phyloP scores from a whole-genome alignment of 2,113 vertebrate species.

The Prinia subflava region DNA sequence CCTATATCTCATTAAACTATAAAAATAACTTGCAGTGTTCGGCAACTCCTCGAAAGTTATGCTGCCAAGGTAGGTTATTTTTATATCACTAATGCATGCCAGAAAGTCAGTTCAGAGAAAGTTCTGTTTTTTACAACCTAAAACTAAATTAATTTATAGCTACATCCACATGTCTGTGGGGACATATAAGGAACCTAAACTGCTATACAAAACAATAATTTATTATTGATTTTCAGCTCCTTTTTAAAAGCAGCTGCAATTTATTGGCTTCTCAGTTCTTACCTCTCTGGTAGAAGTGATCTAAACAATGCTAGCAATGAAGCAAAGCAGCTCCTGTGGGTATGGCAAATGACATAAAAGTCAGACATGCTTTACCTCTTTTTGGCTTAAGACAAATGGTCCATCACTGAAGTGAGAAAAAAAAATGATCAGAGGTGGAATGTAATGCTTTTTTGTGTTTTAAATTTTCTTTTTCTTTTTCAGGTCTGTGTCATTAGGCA shows the following conservation, averaged over 20 bases:
- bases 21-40: constrained; percentile 71
- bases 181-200: constrained; percentile 51
- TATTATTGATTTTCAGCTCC: constrained; percentile 73
- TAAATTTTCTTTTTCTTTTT: background rate
- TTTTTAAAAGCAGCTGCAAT: constrained; percentile 66
- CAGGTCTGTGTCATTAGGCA: background rate
- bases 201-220: constrained; percentile 70
- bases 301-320: background rate
- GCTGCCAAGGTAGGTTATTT: constrained; percentile 72
- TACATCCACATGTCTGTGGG: constrained; percentile 67
- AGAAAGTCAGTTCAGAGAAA: constrained; percentile 42
- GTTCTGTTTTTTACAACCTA: constrained; percentile 30
- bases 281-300: constrained; percentile 33
- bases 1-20: constrained; percentile 73
- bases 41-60: constrained; percentile 37
- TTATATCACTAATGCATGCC: constrained; percentile 59
- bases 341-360: constrained; percentile 12
- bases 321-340: constrained; percentile 13
- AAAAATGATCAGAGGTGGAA: background rate
- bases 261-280: constrained; percentile 45
- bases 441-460: background rate
- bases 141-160: constrained; percentile 74
- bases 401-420: background rate
- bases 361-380: background rate
- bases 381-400: background rate